Evolutionary conservation across 2,113 vertebrate genomes (phyloP), one percentile per base, ranked within the genome.

Genomic region (Tetrao urogallus): DNA sequence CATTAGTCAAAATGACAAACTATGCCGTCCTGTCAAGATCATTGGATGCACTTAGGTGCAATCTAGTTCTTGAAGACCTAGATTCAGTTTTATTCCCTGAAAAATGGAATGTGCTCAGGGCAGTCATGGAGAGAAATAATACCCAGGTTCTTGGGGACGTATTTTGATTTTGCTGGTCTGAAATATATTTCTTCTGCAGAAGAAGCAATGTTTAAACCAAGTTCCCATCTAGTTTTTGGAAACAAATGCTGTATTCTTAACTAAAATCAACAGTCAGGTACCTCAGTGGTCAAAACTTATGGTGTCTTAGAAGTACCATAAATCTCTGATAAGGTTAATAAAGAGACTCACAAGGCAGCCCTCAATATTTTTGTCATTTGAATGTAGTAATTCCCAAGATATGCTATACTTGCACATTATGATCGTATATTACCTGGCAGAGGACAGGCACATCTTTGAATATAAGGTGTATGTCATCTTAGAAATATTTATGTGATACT

Each of bases 401-500:
- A 7, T 43, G 70, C 19, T 61, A 28, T 7, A 8, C 86, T 92
- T 94, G 84, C 34, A 40, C 16, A 48, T 71, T 20, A 12, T 56
- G 32, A 40, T 60, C 74, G 7, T 72, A 11, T 15, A 15, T n/a
- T 40, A 69, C 38, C 57, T 81, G 34, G 19, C 54, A 76, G 42
- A 72, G 32, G 32, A 82, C 58, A 69, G 63, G 22, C 52, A 75
- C 7, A 34, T 64, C 57, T 91, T 90, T 57, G 20, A 63, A 81
- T 77, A 74, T 78, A 72, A 88, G 77, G 73, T 81, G 69, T 13
- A 50, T 50, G 48, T 50, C 86, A 81, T 52, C 42, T 92, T 93
- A 47, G 77, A 12, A 50, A 50, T 50, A 50, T 50, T 50, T 50
- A 50, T 50, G 27, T 85, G 43, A 43, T 57, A 16, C 25, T 92